Conservation (phyloP, 2,113 vertebrate genomes). For the cattle (Bos taurus) region DNA sequence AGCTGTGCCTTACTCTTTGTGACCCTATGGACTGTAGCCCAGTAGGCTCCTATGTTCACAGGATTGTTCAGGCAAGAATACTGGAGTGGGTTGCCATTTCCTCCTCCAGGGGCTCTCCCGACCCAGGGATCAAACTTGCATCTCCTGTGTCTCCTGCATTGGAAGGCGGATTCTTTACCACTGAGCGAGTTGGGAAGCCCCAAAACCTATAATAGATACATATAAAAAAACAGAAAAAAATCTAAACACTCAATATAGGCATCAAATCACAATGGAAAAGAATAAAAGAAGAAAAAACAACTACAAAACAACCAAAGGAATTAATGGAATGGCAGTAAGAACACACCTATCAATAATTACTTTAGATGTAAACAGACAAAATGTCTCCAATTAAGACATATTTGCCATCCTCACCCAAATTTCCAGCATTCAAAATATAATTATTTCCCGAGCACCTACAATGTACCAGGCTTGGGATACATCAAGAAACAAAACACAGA, state of each 20-base stretch:
- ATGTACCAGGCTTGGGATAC: background rate
- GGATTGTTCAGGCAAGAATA: background rate
- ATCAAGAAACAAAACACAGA: background rate
- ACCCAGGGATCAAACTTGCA: background rate
- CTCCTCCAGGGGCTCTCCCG: background rate
- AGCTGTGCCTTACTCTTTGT: background rate
- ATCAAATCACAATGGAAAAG: background rate
- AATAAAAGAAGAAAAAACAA: background rate
- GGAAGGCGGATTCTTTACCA: background rate
- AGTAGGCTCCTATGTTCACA: background rate
- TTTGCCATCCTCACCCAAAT: background rate
- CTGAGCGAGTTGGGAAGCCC: background rate
- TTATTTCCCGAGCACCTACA: background rate
- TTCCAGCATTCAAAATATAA: background rate
- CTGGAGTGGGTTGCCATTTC: background rate
- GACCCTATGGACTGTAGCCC: background rate
- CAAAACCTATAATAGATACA: background rate
- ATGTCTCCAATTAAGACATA: background rate
- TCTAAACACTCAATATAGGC: background rate
- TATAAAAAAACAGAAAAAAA: background rate
- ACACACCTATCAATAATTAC: background rate
- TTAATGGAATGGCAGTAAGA: background rate
- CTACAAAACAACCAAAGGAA: background rate
- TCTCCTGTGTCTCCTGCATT: background rate
- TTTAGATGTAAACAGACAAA: background rate